Evolutionary conservation across 1,140 invertebrate species (phyloP).

Genomic region (Palaemon carinicauda): DNA sequence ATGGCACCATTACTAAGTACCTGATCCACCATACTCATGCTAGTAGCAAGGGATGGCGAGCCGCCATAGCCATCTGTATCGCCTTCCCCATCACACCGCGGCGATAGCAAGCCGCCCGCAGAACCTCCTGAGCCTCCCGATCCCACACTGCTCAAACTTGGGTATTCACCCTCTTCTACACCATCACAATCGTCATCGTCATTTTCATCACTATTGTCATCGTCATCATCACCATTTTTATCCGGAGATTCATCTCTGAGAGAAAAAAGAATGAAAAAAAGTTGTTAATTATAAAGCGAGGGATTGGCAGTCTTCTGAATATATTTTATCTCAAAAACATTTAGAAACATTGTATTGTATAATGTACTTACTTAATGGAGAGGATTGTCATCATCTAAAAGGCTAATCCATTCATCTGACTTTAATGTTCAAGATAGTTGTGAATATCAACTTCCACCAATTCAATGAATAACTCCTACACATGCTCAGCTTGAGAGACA

Average conservation of each 20-base stretch:
- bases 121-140: slow-evolving; percentile 55
- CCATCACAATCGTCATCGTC: slow-evolving; percentile 74
- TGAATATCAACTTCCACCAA: no score
- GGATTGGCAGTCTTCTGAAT: no score
- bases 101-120: slow-evolving; percentile 49
- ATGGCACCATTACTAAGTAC: slow-evolving; percentile 83
- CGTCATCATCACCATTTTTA: slow-evolving; percentile 57
- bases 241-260: slow-evolving; percentile 54
- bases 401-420: no score
- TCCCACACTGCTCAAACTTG: slow-evolving; percentile 68
- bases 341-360: no score
- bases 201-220: slow-evolving; percentile 64
- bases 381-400: no score
- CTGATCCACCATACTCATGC: slow-evolving; percentile 86
- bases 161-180: slow-evolving; percentile 76
- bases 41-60: slow-evolving; percentile 74
- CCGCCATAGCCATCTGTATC: slow-evolving; percentile 26
- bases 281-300: background rate
- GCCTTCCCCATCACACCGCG: slow-evolving; percentile 34
- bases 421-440: no score
- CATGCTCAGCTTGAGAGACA: no score
- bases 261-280: slow-evolving; percentile 14
- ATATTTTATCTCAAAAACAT: no score
- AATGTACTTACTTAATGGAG: no score
- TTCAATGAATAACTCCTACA: no score